A percentile compares a stretch with the other conserved stretches of the same genome.
Evolutionary conservation across 1,140 invertebrate genomes (phyloP).

Genomic region (Zaprionus nigranus): DNA sequence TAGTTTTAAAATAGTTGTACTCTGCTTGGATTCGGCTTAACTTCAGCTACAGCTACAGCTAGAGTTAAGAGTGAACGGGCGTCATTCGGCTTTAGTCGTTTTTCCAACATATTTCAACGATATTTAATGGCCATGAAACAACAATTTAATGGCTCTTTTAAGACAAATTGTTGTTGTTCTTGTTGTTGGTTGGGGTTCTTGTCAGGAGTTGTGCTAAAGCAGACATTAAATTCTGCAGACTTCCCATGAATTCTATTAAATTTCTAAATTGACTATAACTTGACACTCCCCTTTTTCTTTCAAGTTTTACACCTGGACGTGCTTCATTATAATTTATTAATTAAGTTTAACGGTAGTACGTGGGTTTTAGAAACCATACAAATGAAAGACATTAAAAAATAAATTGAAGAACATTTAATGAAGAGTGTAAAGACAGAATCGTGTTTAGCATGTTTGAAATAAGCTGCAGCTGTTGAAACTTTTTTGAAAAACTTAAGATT

Average conservation of each 20-base stretch:
- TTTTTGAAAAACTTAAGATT: too few relatives aligned
- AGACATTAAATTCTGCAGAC: conserved; percentile 1
- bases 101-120: conserved; percentile 25
- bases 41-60: conserved; percentile 6
- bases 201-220: conserved; percentile 11
- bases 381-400: background rate
- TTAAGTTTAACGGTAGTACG: background rate
- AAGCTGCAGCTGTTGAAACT: too few relatives aligned
- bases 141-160: conserved; percentile 34
- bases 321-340: background rate
- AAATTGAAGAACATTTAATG: too few relatives aligned
- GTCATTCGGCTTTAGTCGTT: conserved; percentile 17
- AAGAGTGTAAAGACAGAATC: too few relatives aligned
- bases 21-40: background rate
- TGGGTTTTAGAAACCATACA: background rate
- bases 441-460: too few relatives aligned
- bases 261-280: background rate
- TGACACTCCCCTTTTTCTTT: background rate
- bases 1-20: conserved; percentile 31
- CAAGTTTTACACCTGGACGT: background rate
- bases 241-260: background rate
- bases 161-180: conserved; percentile 27
- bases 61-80: conserved; percentile 16
- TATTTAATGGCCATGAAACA: conserved; percentile 31
- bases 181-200: background rate